Conservation (phyloP, 2,797 vertebrate species). For the Tenualosa ilisha region DNA sequence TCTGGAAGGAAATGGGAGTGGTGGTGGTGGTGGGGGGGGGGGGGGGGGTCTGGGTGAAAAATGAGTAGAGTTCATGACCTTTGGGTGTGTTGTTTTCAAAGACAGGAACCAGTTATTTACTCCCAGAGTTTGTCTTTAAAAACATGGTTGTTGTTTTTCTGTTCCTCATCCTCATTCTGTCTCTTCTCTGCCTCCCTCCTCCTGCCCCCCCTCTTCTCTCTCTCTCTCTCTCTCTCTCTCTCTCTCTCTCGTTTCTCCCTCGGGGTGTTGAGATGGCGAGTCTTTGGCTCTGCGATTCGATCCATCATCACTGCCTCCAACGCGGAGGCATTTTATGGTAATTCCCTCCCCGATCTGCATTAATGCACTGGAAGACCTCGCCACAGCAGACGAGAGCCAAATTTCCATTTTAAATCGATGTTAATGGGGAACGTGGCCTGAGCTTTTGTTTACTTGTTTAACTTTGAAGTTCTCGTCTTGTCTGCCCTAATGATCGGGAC, state of each 20-base stretch:
- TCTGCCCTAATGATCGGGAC: slow-evolving; percentile 40
- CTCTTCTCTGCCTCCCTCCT: not conserved
- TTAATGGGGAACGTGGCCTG: slow-evolving; percentile 41
- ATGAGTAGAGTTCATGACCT: not conserved
- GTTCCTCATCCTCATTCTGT: not conserved
- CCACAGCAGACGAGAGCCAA: slow-evolving; percentile 27
- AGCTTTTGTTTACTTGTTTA: slow-evolving; percentile 49
- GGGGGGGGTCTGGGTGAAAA: not conserved
- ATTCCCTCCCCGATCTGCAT: slow-evolving; percentile 45
- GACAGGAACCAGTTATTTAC: slow-evolving; percentile 1
- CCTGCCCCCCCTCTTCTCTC: not conserved
- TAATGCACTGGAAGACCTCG: slow-evolving; percentile 38
- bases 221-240: not conserved
- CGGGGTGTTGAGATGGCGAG: slow-evolving; percentile 41
- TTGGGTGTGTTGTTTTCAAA: not conserved
- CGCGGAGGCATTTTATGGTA: slow-evolving; percentile 45
- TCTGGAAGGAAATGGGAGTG: not conserved
- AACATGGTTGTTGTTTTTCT: not conserved
- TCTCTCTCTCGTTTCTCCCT: not conserved
- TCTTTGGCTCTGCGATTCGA: slow-evolving; percentile 39
- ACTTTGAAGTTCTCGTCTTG: slow-evolving; percentile 44
- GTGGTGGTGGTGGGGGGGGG: too few species aligned
- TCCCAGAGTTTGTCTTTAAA: not conserved
- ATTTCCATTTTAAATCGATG: slow-evolving; percentile 57
- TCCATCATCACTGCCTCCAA: slow-evolving; percentile 36